Evolutionary conservation across 2,888 invertebrate species (phyloP).

Genomic region (Odontothrips loti): DNA sequence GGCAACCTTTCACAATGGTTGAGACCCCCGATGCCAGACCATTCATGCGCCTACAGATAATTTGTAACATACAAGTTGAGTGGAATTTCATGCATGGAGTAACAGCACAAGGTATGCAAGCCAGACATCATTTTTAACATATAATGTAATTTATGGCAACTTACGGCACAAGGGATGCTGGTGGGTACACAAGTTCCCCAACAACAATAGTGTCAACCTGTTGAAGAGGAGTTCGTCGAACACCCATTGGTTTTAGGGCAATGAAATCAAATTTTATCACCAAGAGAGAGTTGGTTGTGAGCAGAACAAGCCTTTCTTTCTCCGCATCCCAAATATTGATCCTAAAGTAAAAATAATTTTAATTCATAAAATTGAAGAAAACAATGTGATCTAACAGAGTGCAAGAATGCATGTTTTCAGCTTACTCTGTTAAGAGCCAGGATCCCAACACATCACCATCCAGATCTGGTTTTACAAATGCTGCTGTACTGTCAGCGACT

Average conservation of each 20-base stretch:
- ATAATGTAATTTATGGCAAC: conserved; percentile 42
- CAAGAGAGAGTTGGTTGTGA: conserved; percentile 68
- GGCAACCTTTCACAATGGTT: conserved; percentile 63
- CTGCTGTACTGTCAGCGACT: conserved; percentile 63
- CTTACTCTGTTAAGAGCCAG: conserved; percentile 79
- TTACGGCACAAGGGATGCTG: conserved; percentile 78
- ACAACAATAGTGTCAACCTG: conserved; percentile 66
- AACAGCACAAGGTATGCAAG: conserved; percentile 25
- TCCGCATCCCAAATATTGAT: conserved; percentile 86
- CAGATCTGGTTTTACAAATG: conserved; percentile 58
- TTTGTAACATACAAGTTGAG: conserved; percentile 24
- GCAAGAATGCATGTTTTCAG: conserved; percentile 37
- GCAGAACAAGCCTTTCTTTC: conserved; percentile 70
- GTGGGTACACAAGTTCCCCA: conserved; percentile 77
- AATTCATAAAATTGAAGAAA: conserved; percentile 17
- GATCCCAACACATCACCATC: conserved; percentile 69
- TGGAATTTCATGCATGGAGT: conserved; percentile 6
- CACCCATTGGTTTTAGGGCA: conserved; percentile 67
- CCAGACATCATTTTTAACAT: conserved; percentile 14
- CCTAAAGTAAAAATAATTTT: conserved; percentile 50
- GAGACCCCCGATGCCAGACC: conserved; percentile 67
- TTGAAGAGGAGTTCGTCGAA: conserved; percentile 62
- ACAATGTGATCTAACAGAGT: conserved; percentile 14
- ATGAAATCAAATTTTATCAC: conserved; percentile 83
- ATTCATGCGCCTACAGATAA: conserved; percentile 58